Evolutionary conservation across 1,140 invertebrate species (phyloP), one percentile per base, ranked within the genome.

Genomic region (Caenorhabditis remanei): DNA sequence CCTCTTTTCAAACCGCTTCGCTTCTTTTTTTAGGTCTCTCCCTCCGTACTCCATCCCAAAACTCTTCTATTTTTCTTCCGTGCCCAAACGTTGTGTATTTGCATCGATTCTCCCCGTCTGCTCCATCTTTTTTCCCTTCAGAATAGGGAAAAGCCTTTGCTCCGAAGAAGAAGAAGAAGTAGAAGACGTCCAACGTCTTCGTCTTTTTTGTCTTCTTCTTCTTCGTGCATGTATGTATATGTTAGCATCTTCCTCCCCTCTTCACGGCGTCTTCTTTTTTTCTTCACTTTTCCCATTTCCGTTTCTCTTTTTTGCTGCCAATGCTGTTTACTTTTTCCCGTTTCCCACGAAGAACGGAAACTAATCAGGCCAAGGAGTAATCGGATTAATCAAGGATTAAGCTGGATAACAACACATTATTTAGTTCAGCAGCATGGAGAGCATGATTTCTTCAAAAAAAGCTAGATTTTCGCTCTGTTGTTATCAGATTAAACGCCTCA

Each of bases 261-360:
- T 79, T 24, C 50, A 4, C n/a, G 13, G 21, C 14, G 56, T 71
- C 41, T 71, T 71, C 41, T n/a, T 41, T n/a, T 50, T 79, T 11
- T 46, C 71, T 79, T 79, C 63, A 5, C 13, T 11, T 79, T 79
- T 32, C 46, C 46, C 14, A 46, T 71, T 71, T 71, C 67, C 67
- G 56, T n/a, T 71, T 50, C 9, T 50, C 53, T 50, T 50, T 41
- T 21, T 11, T 79, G 16, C 46, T 50, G 40, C 16, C 13, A 19
- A 43, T 21, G 6, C 41, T 50, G 46, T 24, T 79, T 41, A 4
- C 19, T 71, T 16, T 71, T 46, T 65, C 16, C 63, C 21, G 11
- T n/a, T 50, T 79, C 65, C 65, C 65, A 67, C 65, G 40, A 19
- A 67, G 40, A 43, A 67, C 40, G 58, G 21, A 32, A 32, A 63